Percentiles rank a stretch among this genome's conserved stretches.
Evolutionary conservation across 2,113 vertebrate species (phyloP).

Genomic region (Campylomormyrus tamandua): DNA sequence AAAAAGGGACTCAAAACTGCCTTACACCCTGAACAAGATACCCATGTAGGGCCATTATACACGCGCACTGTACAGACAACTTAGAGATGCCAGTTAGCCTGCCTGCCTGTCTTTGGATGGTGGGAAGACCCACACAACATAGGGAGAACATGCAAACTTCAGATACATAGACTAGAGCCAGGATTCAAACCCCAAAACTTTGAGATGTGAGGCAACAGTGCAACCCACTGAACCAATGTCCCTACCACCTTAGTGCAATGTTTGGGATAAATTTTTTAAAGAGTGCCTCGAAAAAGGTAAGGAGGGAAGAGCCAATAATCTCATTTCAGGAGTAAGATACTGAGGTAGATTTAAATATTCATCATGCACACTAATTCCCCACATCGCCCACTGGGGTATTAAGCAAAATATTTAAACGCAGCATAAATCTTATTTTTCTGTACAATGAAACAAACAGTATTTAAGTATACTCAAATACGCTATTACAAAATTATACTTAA

Average conservation of each 20-base stretch:
- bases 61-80: background rate
- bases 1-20: background rate
- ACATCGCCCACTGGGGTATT: background rate
- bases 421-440: background rate
- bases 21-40: background rate
- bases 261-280: background rate
- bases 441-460: background rate
- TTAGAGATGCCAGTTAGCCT: background rate
- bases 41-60: background rate
- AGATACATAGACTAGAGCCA: background rate
- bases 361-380: background rate
- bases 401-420: background rate
- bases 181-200: background rate
- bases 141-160: background rate
- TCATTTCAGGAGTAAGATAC: background rate
- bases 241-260: background rate
- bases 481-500: background rate
- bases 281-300: background rate
- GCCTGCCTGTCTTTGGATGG: background rate
- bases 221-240: background rate
- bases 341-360: background rate
- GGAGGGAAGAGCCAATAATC: background rate
- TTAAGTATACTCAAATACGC: background rate
- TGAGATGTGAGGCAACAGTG: background rate
- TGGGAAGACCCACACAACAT: background rate